A percentile compares a stretch with the other conserved stretches of the same genome.
These are phyloP conservation scores for Pristionchus exspectatus DNA, from an alignment of 2,888 invertebrate species.

Conservation along the genomic window DNA sequence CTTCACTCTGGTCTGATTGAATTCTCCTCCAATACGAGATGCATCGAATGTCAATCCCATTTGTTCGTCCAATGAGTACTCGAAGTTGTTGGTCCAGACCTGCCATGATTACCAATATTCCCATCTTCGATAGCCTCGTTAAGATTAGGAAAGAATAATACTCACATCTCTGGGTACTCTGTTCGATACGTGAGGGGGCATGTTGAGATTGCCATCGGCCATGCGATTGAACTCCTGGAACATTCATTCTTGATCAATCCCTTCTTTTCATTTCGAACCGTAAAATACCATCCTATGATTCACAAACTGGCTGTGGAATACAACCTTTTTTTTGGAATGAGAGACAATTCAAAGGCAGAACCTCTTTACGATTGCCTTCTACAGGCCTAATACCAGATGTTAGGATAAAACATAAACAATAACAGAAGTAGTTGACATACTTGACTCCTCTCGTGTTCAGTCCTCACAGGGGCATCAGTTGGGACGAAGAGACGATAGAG, in stretches of 20 bases:
- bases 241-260: no score
- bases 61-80: conserved; percentile 10
- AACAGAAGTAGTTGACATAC: not conserved
- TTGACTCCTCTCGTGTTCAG: conserved; percentile 68
- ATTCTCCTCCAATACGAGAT: not conserved
- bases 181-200: conserved; percentile 40
- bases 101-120: not conserved
- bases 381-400: no score
- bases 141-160: not conserved
- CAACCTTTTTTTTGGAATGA: no score
- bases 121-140: not conserved
- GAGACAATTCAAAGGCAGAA: no score
- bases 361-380: no score
- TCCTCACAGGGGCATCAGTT: conserved; percentile 75
- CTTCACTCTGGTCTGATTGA: conserved; percentile 31
- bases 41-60: conserved; percentile 30
- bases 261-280: no score
- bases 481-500: conserved; percentile 77
- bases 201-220: conserved; percentile 65
- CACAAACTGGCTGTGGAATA: no score
- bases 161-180: conserved; percentile 6
- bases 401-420: no score
- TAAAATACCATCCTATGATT: no score
- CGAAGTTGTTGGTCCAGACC: conserved; percentile 20
- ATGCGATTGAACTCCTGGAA: conserved; percentile 70